Evolutionary conservation across 2,113 vertebrate species (phyloP).

Genomic region (Drymodes brunneopygia): DNA sequence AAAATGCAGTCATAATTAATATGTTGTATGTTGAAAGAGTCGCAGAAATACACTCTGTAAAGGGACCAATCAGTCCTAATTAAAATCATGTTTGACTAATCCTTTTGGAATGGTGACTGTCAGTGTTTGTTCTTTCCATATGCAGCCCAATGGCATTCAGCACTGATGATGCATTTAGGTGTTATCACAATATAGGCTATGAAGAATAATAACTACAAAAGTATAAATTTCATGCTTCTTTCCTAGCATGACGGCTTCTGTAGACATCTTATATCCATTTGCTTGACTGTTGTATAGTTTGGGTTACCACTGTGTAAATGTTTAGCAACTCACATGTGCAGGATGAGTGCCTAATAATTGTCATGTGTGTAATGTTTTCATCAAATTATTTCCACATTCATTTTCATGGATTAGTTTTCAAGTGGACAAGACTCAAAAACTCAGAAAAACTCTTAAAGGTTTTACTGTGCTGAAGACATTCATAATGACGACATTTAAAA

Average conservation of each 20-base stretch:
- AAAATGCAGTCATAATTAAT: background rate
- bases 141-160: background rate
- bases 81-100: background rate
- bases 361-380: background rate
- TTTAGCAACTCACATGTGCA: background rate
- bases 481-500: background rate
- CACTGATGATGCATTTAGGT: background rate
- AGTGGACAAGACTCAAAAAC: background rate
- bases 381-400: constrained; percentile 10
- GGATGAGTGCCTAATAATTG: background rate
- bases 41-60: background rate
- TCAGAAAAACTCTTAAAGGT: background rate
- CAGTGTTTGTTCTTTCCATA: background rate
- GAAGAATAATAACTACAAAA: background rate
- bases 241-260: background rate
- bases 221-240: background rate
- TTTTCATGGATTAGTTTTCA: constrained; percentile 3
- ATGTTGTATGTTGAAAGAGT: background rate
- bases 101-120: background rate
- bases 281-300: background rate
- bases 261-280: background rate
- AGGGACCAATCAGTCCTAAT: background rate
- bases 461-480: background rate
- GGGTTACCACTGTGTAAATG: background rate
- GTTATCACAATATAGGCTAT: background rate